These are phyloP conservation scores for Bucco capensis DNA, from an alignment of 2,113 vertebrate species.

Conservation along the genomic window DNA sequence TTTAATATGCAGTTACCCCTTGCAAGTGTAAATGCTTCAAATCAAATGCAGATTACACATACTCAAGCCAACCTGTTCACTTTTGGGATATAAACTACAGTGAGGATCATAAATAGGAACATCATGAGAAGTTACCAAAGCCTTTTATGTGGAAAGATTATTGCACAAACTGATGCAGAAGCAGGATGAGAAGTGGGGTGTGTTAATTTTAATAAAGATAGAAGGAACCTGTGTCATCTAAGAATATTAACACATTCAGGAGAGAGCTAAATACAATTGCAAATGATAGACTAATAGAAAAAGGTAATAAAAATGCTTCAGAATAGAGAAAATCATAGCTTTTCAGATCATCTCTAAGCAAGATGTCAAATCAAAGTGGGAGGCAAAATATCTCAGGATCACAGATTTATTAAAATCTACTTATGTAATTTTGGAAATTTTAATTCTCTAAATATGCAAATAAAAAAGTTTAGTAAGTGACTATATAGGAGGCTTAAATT, in stretches of 20 bases:
- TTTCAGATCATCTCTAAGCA: slow-evolving; percentile 28
- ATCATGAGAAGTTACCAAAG: background rate
- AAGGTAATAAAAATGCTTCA: slow-evolving; percentile 28
- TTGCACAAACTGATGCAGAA: background rate
- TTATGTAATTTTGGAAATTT: slow-evolving; percentile 4
- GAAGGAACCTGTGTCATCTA: background rate
- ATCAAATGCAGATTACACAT: background rate
- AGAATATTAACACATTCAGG: background rate
- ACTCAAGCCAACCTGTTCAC: background rate
- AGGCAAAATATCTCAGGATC: slow-evolving; percentile 28
- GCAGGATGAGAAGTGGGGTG: background rate
- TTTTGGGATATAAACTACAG: background rate
- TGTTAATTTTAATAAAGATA: slow-evolving; percentile 33
- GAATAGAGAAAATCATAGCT: slow-evolving; percentile 41
- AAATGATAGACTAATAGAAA: slow-evolving; percentile 30
- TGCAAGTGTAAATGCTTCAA: background rate
- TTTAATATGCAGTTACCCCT: background rate
- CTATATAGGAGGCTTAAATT: background rate
- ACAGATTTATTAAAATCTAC: slow-evolving; percentile 20
- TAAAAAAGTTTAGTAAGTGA: background rate
- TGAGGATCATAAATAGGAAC: background rate
- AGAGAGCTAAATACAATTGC: slow-evolving; percentile 13
- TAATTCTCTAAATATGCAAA: slow-evolving; percentile 21
- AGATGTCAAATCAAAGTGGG: slow-evolving; percentile 60
- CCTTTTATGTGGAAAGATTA: background rate